Evolutionary conservation across 2,888 invertebrate genomes (phyloP), one percentile per base, ranked within the genome.

Genomic region (Phyto melanocephala): DNA sequence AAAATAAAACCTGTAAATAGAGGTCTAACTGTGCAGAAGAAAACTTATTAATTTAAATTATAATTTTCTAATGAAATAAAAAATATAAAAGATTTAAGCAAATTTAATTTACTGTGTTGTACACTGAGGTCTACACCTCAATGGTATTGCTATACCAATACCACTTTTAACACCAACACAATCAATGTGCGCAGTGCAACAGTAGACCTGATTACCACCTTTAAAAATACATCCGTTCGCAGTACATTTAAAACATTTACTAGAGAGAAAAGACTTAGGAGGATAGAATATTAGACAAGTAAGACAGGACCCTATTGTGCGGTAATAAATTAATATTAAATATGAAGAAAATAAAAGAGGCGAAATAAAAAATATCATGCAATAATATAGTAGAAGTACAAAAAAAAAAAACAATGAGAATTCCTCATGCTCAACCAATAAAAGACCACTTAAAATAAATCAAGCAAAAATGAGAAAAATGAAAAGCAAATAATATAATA

Each of bases 371-470:
- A n/a, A 54, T 47, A 28, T 17, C n/a, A 54, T 45, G 22, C 15
- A 67, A 17, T 5, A 40, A 5, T 10, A 33, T 4, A 63, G 42
- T 7, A 45, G 3, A 87, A 42, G 6, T n/a, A 15, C 86, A 86
- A 87, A 62, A 87, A 87, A 88, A 74, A 88, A 88, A 87, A 54
- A 56, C 87, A 62, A 42, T 54, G 87, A 87, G 81, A 89, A 89
- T 89, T 89, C 88, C 86, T 89, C 88, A 88, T 88, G 88, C 88
- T 88, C 87, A 88, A 88, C 87, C 89, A 89, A 88, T 88, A 88
- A 89, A 88, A 87, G 85, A 85, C 88, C 88, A 88, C 88, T 88
- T 88, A 88, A 88, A 87, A 85, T 85, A 86, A 87, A 87, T 87
- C 86, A 87, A 86, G 84, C 84, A 83, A 85, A 87, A 80, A 85